A percentile compares a stretch with the other conserved stretches of the same genome.
Evolutionary conservation across 2,797 vertebrate genomes (phyloP).

Genomic region (Natrix natrix): DNA sequence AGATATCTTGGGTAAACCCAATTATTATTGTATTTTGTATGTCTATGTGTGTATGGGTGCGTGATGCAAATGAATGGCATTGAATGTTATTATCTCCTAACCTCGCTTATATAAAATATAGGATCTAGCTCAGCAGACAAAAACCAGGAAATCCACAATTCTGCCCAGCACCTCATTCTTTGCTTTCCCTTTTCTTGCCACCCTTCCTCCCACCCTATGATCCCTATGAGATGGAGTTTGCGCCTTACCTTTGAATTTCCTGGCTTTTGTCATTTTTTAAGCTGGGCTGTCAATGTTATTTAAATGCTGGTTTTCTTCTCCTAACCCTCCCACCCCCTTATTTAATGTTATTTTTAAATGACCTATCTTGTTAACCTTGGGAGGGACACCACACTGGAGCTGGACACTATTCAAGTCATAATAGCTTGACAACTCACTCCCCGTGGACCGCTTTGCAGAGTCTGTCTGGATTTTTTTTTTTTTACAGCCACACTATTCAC

Average conservation of each 20-base stretch:
- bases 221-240: slow-evolving; percentile 8
- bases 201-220: neutral
- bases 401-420: slow-evolving; percentile 53
- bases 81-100: neutral
- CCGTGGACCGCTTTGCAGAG: slow-evolving; percentile 13
- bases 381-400: slow-evolving; percentile 40
- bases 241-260: slow-evolving; percentile 37
- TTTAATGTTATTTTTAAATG: slow-evolving; percentile 60
- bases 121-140: neutral
- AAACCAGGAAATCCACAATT: neutral
- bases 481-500: slow-evolving; percentile 29
- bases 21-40: neutral
- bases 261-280: slow-evolving; percentile 42
- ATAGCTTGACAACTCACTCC: slow-evolving; percentile 42
- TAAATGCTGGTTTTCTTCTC: slow-evolving; percentile 13
- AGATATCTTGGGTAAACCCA: neutral
- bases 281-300: slow-evolving; percentile 18
- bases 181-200: slow-evolving; percentile 20
- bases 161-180: neutral
- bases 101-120: neutral
- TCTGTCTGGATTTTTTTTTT: slow-evolving; percentile 39
- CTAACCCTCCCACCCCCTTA: neutral
- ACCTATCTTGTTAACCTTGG: slow-evolving; percentile 55
- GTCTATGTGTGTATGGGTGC: neutral
- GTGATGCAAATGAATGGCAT: neutral